Evolutionary conservation across 1,140 invertebrate genomes (phyloP), one percentile per base, ranked within the genome.

Genomic region (Zaprionus gabonicus): DNA sequence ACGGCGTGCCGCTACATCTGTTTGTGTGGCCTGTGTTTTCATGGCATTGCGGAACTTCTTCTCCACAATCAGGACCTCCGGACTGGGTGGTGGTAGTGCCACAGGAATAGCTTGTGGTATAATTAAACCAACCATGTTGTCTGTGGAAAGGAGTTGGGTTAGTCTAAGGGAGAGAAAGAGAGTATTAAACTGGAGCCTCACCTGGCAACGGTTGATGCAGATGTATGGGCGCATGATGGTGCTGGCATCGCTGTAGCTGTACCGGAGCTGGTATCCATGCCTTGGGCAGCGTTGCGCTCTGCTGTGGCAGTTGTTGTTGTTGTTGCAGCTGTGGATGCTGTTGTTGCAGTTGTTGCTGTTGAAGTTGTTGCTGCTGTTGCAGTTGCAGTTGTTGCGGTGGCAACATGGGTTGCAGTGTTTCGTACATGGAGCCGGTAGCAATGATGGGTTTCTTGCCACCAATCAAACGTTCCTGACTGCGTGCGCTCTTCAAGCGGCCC

Each of bases 21-120:
- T 98, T 93, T 98, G 97, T 1, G 97, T 98, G 1, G 97, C 97
- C 94, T 98, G 97, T 1, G 97, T 98, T 85, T 97, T 97, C 97
- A 98, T 98, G 1, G 96, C 95, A 63, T 96, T 96, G 80, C 96
- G 95, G 92, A 97, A 97, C 34, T 97, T 94, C 93, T 97, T 97
- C 93, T 97, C 97, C 41, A 93, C 76, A 27, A 93, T 82, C 0
- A 92, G 71, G 1, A 93, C 91, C 57, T 93, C 92, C 1, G 91
- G 86, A 60, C 88, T 93, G 62, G 71, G 87, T 15, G 82, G 81
- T 28, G 81, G 78, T 2, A 88, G 36, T 1, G 84, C 56, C 69
- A 87, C 5, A 1, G 79, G 86, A 68, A 90, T 55, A 15, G 81
- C 78, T 57, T 78, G 66, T 53, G 91, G 87, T 59, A 92, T 90